Base-by-base conservation (phyloP, 2,113 vertebrate genomes). In the Coturnix japonica region DNA sequence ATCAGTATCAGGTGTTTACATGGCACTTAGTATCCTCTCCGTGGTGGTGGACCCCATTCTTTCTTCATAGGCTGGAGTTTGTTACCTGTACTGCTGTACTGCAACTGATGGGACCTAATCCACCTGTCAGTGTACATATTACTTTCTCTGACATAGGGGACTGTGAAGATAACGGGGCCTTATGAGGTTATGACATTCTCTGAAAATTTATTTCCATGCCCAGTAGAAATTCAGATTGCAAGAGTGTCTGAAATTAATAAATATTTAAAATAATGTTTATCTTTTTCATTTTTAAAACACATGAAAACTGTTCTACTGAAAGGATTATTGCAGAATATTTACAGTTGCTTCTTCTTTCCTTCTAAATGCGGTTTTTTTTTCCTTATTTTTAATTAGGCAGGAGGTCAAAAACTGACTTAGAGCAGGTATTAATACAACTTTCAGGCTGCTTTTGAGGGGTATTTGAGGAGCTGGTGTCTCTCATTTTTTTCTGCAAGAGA, bases 51-150 rank as follows among this genome's bases (percentile, higher is more conserved):
- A 49, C 63, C 23, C 35, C 37, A 57, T 89, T 89, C 65, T 69
- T 84, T 79, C 67, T 69, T 93, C 56, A 44, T 35, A 81, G 83
- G 83, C 77, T 71, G 87, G 22, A 77, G 49, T 85, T 51, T 74
- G 60, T 67, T 91, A 54, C 23, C 0, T 60, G 63, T 77, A 82
- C 77, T 56, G 85, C 0, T 60, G 63, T 77, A 82, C 77, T 56
- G 85, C 81, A 92, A 56, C 74, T 96, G 87, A 85, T 85, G 75
- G 69, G 35, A 89, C 87, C 82, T 91, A 94, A 93, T 95, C 64
- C 51, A 83, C 79, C 64, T 92, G 74, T 94, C 93, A 93, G 14
- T 76, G 74, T 78, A 41, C 22, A 56, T 84, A 57, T 43, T 70
- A 69, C 60, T 90, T 94, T 12, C 46, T 69, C 49, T 90, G 70